A percentile compares a stretch with the other conserved stretches of the same genome.
These are phyloP conservation scores for Pogonognathellus flavescens DNA, from an alignment of 1,140 invertebrate species.

Conservation along the genomic window DNA sequence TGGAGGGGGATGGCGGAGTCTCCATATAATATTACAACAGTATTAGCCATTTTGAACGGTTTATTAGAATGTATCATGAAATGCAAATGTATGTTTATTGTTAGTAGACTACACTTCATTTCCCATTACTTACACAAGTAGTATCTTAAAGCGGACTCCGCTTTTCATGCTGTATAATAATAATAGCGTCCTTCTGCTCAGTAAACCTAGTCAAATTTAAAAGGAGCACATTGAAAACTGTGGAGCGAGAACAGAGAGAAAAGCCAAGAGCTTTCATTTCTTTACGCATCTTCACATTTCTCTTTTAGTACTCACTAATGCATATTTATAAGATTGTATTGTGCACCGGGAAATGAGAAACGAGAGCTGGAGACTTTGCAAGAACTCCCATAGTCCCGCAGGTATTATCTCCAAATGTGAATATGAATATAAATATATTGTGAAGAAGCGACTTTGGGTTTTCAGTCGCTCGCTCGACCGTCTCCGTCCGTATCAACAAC, in stretches of 20 bases:
- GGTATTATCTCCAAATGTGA: conserved; percentile 47
- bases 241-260: background rate
- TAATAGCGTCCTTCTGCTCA: too few species aligned
- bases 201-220: too few species aligned
- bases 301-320: conserved; percentile 42
- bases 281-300: conserved; percentile 38
- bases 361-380: conserved; percentile 23
- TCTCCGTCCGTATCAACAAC: conserved; percentile 20
- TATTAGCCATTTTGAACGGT: background rate
- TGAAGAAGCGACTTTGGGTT: conserved; percentile 25
- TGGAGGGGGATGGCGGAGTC: too few species aligned
- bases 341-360: conserved; percentile 40
- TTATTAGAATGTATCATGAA: conserved; percentile 17
- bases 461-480: conserved; percentile 17
- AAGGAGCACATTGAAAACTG: background rate
- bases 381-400: conserved; percentile 42
- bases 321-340: conserved; percentile 48
- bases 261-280: conserved; percentile 20
- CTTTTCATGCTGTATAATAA: too few species aligned
- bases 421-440: conserved; percentile 48
- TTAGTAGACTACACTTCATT: conserved; percentile 15
- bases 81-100: conserved; percentile 19
- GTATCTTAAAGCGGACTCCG: too few species aligned
- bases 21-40: too few species aligned
- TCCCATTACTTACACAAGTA: conserved; percentile 21